Base-by-base conservation (phyloP, 1,140 invertebrate species). In the Homarus americanus region DNA sequence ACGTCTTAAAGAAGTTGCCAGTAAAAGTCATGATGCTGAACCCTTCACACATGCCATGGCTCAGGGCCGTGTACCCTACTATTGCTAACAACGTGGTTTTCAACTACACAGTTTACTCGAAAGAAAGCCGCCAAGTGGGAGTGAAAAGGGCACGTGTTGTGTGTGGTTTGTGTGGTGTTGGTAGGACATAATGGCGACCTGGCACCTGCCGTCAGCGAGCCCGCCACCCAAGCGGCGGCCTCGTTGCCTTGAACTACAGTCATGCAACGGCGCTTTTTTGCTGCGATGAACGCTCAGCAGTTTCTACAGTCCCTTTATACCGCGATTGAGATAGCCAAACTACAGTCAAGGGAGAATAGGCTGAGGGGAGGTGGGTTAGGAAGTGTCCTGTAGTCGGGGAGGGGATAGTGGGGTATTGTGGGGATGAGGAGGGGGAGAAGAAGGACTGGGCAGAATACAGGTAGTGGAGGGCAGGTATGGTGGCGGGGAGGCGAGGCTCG, bases 151-250 rank as follows among this genome's bases (percentile, higher is more conserved):
- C 9, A 41, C 10, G 78, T 28, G 1, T 15, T 34, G 28, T 49
- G 40, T 28, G 28, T 3, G 15, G 38, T 28, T 10, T 49, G 78
- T 53, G 78, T 28, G 20, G 41, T 49, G 24, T 7, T 44, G 17
- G n/a, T 32, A 28, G 9, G 63, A 69, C n/a, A 32, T 69, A 69
- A 75, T 34, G 63, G 7, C n/a, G 58, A n/a, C 78, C 0, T 38
- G 58, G 38, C 49, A n/a, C 86, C 58, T 38, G 12, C 87, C 40
- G 82, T 78, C 82, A 63, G 40, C 36, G 32, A 49, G 66, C 66
- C 38, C 82, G 88, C 88, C 88, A 90, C 88, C 88, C 88, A 90
- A 66, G 73, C 88, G 28, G 73, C 73, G 32, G 88, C 72, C 73
- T 82, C 88, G 80, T 78, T 83, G 88, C 79, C 80, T 66, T 40